These are phyloP conservation scores for Eubucco bourcierii DNA, from an alignment of 2,113 vertebrate species.

Conservation along the genomic window DNA sequence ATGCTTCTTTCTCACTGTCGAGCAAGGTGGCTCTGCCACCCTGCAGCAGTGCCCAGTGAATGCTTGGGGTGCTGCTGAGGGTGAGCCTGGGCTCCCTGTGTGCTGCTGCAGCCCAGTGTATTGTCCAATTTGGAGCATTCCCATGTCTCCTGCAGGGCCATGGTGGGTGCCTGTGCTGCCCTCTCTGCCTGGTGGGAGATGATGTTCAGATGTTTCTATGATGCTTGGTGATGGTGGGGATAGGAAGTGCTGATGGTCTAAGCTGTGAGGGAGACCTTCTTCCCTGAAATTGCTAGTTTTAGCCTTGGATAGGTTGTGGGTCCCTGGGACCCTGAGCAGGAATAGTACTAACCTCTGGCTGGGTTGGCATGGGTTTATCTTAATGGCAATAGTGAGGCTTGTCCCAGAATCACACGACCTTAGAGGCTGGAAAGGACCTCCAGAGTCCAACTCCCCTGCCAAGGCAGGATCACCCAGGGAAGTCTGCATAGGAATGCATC, in stretches of 20 bases:
- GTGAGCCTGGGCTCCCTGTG: not conserved
- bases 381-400: not conserved
- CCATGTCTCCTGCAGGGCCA: rapidly evolving
- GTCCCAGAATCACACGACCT: not conserved
- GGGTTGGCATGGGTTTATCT: not conserved
- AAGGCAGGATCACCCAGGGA: too few species aligned
- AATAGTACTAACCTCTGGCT: not conserved
- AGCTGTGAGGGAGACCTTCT: not conserved
- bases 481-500: too few species aligned
- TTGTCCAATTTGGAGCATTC: not conserved
- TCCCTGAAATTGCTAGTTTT: not conserved
- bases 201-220: not conserved
- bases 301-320: not conserved
- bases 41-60: not conserved
- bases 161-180: rapidly evolving
- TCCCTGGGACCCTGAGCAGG: not conserved
- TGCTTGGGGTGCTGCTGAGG: not conserved
- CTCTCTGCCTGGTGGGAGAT: not conserved
- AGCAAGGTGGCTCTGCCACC: rapidly evolving
- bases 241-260: not conserved
- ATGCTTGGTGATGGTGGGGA: rapidly evolving
- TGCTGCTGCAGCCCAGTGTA: rapidly evolving
- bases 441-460: too few species aligned
- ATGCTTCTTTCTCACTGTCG: not conserved
- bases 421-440: too few species aligned